Conservation (phyloP, 1,140 invertebrate species). For the Portunus trituberculatus region DNA sequence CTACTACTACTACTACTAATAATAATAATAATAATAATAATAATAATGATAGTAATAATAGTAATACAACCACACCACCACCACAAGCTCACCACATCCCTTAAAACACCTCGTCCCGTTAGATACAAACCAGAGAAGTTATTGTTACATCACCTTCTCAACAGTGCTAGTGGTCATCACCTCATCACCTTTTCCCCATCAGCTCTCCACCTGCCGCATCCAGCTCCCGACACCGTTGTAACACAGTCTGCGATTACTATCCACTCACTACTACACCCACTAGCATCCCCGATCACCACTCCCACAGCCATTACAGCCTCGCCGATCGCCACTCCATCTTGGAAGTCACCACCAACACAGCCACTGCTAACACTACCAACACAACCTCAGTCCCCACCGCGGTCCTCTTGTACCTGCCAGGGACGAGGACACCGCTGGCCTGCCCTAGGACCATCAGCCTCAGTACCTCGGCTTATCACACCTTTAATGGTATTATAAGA, state of each 20-base stretch:
- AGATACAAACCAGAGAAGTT: too few species aligned
- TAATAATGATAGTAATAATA: background rate
- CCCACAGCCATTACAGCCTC: background rate
- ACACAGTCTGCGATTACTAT: background rate
- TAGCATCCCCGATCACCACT: background rate
- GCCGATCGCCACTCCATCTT: background rate
- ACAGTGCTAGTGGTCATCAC: too few species aligned
- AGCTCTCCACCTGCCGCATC: too few species aligned
- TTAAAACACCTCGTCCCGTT: too few species aligned
- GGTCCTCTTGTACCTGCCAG: too few species aligned
- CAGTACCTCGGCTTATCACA: conserved; percentile 2
- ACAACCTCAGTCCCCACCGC: background rate
- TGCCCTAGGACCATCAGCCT: background rate
- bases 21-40: background rate
- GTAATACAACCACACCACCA: background rate
- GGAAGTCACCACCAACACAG: background rate
- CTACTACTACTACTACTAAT: conserved; percentile 28
- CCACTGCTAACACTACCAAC: background rate
- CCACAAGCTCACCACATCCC: background rate
- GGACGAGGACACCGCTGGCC: background rate
- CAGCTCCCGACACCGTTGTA: too few species aligned
- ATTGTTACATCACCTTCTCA: too few species aligned
- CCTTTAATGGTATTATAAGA: conserved; percentile 43
- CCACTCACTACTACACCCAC: background rate
- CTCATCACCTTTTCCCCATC: too few species aligned